Base-by-base conservation (phyloP, 2,888 invertebrate species). In the Archips crataeganus region DNA sequence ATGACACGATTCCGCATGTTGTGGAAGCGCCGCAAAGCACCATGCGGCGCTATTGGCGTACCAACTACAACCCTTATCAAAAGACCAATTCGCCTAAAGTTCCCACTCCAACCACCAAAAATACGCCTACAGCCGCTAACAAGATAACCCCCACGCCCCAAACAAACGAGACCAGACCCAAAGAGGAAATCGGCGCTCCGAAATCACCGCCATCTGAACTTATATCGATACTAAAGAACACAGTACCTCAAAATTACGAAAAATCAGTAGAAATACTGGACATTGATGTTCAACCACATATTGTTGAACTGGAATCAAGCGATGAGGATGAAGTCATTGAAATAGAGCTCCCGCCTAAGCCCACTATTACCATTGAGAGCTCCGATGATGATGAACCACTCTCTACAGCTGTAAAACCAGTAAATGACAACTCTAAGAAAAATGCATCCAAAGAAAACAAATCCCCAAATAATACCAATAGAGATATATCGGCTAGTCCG, bases 291-390 rank as follows among this genome's bases (percentile, higher is more conserved):
- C 77, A 80, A 6, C 79, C 78, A 5, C 77, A 82, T 54, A 83
- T 92, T 74, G 76, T 91, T 45, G 82, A 84, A 54, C 83, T 94
- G 39, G 88, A 90, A 75, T 85, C 93, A 61, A 94, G 94, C 82
- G 94, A 93, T 82, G 94, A 94, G 68, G 94, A 94, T 85, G 94
- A 94, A 77, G 94, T 94, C 15, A 83, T 94, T 75, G 95, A 94
- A 82, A 88, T 94, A 42, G 90, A 85, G n/a, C 77, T 94, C 61
- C 93, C 93, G 71, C 92, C 93, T 2, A 92, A 92, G 79, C 94
- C 93, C 0, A 93, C 93, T 10, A 94, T 94, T 65, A 94, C 91
- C 15, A 92, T 94, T 76, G 94, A 94, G 76, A 94, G 94, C 81
- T 94, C 94, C 13, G 94, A 94, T 81, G 94, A 94, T 79, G 94